phyloP scores from a whole-genome alignment of 2,797 vertebrate species.

The Sebastolobus alascanus region DNA sequence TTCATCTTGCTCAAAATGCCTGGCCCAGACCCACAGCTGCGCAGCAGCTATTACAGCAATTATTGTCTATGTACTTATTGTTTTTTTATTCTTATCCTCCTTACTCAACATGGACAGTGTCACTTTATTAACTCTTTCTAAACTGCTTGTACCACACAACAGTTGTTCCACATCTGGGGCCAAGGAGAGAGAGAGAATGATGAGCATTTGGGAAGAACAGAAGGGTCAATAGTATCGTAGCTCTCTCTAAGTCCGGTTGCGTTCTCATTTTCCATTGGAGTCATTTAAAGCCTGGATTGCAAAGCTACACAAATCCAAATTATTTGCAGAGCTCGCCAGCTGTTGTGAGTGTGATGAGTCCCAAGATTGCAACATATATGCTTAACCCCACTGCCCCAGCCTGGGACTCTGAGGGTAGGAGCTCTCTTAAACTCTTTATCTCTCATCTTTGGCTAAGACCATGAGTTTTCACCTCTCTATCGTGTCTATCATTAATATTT shows the following conservation, averaged over 20 bases:
- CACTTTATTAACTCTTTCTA: not conserved
- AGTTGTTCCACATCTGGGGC: not conserved
- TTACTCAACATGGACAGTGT: not conserved
- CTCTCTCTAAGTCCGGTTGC: not conserved
- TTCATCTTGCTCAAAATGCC: too few species aligned
- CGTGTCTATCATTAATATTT: not conserved
- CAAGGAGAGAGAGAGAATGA: not conserved
- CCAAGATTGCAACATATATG: constrained; percentile 1
- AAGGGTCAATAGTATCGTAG: not conserved
- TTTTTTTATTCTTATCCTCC: not conserved
- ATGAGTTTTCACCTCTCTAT: not conserved
- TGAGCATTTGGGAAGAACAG: constrained; percentile 3
- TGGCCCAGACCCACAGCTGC: too few species aligned
- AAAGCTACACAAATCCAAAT: constrained; percentile 46
- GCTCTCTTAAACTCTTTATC: not conserved
- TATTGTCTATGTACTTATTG: not conserved
- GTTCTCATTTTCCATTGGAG: constrained; percentile 15
- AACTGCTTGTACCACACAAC: not conserved
- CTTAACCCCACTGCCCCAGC: not conserved
- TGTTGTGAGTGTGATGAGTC: constrained; percentile 41
- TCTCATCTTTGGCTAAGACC: not conserved
- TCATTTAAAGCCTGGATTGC: constrained; percentile 29
- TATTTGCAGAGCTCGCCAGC: constrained; percentile 24
- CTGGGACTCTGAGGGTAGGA: not conserved
- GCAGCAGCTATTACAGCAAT: not conserved